Evolutionary conservation across 1,140 invertebrate species (phyloP).

Genomic region (Galendromus occidentalis): DNA sequence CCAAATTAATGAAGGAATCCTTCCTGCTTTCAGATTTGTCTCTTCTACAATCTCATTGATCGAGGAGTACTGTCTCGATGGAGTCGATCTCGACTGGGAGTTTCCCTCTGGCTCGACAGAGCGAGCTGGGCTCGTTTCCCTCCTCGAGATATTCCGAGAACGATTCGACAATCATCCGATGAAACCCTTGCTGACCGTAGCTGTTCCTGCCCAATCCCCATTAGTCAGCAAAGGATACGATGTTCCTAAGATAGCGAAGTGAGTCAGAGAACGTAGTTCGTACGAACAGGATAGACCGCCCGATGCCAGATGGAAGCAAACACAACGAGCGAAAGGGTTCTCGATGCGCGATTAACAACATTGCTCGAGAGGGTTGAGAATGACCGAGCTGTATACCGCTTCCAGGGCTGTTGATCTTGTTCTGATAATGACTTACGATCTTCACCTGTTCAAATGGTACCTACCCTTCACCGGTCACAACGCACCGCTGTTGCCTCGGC

Average conservation of each 20-base stretch:
- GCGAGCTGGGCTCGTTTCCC: neutral
- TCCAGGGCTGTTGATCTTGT: constrained; percentile 51
- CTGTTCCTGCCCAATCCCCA: constrained; percentile 47
- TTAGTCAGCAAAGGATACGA: constrained; percentile 52
- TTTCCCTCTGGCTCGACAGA: constrained; percentile 46
- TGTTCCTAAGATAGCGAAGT: constrained; percentile 47
- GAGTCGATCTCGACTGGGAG: constrained; percentile 67
- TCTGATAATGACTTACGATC: constrained; percentile 72
- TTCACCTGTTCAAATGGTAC: constrained; percentile 49
- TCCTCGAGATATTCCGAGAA: constrained; percentile 41
- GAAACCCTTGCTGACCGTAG: constrained; percentile 39
- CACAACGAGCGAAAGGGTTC: too few species aligned
- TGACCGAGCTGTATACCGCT: constrained; percentile 17
- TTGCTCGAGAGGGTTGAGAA: neutral
- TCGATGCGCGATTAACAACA: neutral
- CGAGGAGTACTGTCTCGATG: constrained; percentile 42
- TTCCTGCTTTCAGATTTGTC: neutral
- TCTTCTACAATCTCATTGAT: neutral
- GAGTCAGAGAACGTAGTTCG: constrained; percentile 23
- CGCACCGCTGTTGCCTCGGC: constrained; percentile 40
- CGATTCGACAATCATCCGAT: constrained; percentile 27
- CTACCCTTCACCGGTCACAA: constrained; percentile 60
- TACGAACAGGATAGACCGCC: too few species aligned
- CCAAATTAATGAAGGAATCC: too few species aligned
- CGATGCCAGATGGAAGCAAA: neutral